Evolutionary conservation across 2,113 vertebrate species (phyloP).

Genomic region (Thryonomys swinderianus): DNA sequence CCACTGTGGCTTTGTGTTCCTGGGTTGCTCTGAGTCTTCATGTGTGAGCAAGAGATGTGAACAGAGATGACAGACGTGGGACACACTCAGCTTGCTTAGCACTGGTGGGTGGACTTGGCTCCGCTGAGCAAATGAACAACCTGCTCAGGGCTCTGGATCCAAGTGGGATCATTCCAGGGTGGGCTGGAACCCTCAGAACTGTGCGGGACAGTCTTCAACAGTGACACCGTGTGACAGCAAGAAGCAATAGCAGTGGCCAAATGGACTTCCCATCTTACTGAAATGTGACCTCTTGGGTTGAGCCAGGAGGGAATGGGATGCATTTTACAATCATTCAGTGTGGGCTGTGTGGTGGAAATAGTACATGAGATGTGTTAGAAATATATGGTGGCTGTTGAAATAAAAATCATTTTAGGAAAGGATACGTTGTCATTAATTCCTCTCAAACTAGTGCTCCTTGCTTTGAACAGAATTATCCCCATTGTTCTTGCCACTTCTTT

Average conservation of each 20-base stretch:
- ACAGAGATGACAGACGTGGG: neutral
- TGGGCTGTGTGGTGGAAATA: neutral
- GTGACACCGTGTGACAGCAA: neutral
- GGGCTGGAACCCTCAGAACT: neutral
- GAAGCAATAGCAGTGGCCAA: neutral
- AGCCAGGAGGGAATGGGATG: no score
- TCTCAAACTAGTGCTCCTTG: neutral
- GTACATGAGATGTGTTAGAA: neutral
- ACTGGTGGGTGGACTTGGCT: neutral
- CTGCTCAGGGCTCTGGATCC: neutral
- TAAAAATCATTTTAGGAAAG: neutral
- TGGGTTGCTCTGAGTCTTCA: neutral
- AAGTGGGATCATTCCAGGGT: neutral
- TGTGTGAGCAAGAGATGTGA: neutral
- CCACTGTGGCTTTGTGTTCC: neutral
- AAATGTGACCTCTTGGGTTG: neutral
- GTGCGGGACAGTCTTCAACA: neutral
- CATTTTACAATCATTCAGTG: neutral
- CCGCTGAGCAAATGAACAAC: neutral
- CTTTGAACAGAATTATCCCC: neutral
- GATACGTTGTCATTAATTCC: neutral
- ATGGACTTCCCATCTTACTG: neutral
- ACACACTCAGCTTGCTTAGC: neutral
- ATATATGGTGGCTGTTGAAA: neutral
- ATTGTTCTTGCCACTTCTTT: neutral